These are phyloP conservation scores for Temnothorax nylanderi DNA, from an alignment of 1,140 invertebrate species.

Conservation along the genomic window DNA sequence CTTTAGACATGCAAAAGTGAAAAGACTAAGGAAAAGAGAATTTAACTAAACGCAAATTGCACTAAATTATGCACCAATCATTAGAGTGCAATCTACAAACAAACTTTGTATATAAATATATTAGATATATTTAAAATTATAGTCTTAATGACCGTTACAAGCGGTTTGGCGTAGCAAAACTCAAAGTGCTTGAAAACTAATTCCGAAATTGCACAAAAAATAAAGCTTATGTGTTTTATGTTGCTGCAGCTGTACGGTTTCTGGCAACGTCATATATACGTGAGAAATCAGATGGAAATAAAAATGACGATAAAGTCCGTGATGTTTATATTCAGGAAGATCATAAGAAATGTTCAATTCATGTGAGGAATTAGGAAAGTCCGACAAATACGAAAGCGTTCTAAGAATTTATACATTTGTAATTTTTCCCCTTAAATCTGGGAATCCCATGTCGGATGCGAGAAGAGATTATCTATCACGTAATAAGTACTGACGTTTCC, in stretches of 20 bases:
- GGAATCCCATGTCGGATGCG: neutral
- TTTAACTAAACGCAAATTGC: too few species aligned
- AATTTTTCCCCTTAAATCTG: neutral
- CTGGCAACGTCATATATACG: neutral
- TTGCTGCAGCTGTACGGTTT: neutral
- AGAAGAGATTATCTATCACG: neutral
- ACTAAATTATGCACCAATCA: too few species aligned
- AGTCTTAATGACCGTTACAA: neutral
- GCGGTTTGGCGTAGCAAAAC: neutral
- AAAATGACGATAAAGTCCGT: neutral
- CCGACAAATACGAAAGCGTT: neutral
- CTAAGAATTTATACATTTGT: neutral
- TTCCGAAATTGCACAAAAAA: too few species aligned
- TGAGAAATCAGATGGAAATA: neutral
- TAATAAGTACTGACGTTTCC: neutral
- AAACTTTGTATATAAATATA: too few species aligned
- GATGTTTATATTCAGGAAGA: neutral
- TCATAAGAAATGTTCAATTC: neutral
- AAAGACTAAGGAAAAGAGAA: too few species aligned
- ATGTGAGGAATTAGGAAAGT: neutral
- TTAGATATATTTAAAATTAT: neutral
- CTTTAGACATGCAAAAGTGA: too few species aligned
- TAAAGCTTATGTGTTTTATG: neutral
- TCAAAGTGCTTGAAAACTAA: too few species aligned
- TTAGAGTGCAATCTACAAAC: too few species aligned